These are phyloP conservation scores for Drosophila bocqueti DNA, from an alignment of 1,140 invertebrate genomes.

Conservation along the genomic window DNA sequence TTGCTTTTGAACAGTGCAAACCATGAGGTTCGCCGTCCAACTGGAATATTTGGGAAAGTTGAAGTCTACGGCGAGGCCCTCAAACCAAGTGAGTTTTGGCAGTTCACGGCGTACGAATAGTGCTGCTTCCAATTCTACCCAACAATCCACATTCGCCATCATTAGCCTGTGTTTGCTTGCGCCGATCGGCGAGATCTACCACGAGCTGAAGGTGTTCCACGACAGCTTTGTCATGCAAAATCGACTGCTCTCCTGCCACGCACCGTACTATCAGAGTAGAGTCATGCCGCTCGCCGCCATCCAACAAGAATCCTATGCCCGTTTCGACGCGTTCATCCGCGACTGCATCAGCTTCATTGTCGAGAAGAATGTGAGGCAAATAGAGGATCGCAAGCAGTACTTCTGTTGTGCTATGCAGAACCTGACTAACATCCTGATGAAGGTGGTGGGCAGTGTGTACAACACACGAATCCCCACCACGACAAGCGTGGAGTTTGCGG, in stretches of 20 bases:
- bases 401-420: constrained; percentile 66
- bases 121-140: not conserved
- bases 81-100: not conserved
- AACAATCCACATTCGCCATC: constrained; percentile 57
- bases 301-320: constrained; percentile 29
- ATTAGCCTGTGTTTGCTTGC: constrained; percentile 56
- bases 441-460: constrained; percentile 58
- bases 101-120: no score
- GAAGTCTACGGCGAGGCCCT: not conserved
- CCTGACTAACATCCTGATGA: constrained; percentile 61
- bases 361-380: constrained; percentile 32
- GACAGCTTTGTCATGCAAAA: constrained; percentile 59
- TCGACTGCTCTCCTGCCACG: constrained; percentile 52
- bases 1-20: constrained; percentile 37
- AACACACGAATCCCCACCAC: constrained; percentile 51
- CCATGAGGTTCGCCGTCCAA: constrained; percentile 64
- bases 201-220: constrained; percentile 55
- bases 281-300: not conserved
- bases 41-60: constrained; percentile 44
- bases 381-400: constrained; percentile 43
- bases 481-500: constrained; percentile 46
- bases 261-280: not conserved
- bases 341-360: constrained; percentile 53
- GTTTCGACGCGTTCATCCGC: constrained; percentile 53
- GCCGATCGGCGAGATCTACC: constrained; percentile 51